These are phyloP conservation scores for Pararge aegeria DNA, from an alignment of 1,140 invertebrate species.

Conservation along the genomic window DNA sequence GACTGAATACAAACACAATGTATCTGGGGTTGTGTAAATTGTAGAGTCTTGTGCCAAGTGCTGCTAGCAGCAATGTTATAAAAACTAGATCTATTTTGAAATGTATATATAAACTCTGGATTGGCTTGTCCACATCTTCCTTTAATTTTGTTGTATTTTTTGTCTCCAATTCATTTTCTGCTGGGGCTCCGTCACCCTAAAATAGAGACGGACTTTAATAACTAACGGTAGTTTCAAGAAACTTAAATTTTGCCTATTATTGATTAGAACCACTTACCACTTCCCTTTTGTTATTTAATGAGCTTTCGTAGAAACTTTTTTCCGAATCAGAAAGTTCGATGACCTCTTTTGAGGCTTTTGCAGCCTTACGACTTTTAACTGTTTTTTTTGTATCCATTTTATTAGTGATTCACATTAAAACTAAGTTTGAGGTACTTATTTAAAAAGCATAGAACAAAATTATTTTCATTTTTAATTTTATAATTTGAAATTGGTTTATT, in stretches of 20 bases:
- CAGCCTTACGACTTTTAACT: conserved; percentile 39
- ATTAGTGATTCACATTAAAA: background rate
- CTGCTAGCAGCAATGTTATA: conserved; percentile 84
- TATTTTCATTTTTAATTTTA: too few relatives aligned
- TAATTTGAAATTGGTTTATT: too few relatives aligned
- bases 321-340: conserved; percentile 37
- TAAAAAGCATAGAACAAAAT: too few relatives aligned
- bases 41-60: conserved; percentile 89
- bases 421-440: too few relatives aligned
- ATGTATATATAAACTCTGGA: conserved; percentile 78
- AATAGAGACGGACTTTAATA: background rate
- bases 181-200: conserved; percentile 55
- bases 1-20: conserved; percentile 90
- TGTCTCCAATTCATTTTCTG: conserved; percentile 38
- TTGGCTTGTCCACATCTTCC: conserved; percentile 18
- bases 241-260: background rate
- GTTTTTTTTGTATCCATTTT: conserved; percentile 29
- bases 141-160: conserved; percentile 9
- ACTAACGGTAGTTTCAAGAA: background rate
- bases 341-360: conserved; percentile 52
- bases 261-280: conserved; percentile 42
- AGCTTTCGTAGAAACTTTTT: conserved; percentile 30
- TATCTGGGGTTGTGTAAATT: conserved; percentile 90
- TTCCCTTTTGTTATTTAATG: conserved; percentile 34
- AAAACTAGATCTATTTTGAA: conserved; percentile 90